Evolutionary conservation across 1,140 invertebrate species (phyloP), one percentile per base, ranked within the genome.

Genomic region (Halesus radiatus): DNA sequence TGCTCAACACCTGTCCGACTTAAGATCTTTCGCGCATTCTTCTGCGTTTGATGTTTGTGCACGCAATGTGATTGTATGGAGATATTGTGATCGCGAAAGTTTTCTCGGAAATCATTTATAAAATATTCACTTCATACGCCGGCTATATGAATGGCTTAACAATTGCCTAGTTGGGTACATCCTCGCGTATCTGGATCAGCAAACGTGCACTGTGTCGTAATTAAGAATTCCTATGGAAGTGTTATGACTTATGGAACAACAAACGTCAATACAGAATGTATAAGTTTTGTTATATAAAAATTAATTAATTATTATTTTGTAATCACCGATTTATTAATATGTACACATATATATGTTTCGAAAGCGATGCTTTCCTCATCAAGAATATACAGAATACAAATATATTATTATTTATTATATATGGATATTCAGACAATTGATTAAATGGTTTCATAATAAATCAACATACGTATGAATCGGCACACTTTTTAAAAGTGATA

Each of bases 21-120:
- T 45, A 13, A 45, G 37, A 45, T 45, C 37, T 45, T 45, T 18
- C 0, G 54, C 23, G 16, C n/a, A 60, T 60, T 60, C 23, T 20
- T 60, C 56, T 20, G 56, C 56, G 18, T 60, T 23, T 22, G 1
- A 60, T 20, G 23, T 60, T 13, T 60, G 8, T 5, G 3, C 18
- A 20, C 23, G 23, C 56, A 6, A 13, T 60, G 56, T 60, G n/a
- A 60, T 23, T 22, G 23, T 60, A 60, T 60, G 56, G 18, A 3
- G 54, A 60, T 60, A 60, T 23, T 18, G 56, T 20, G 56, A 60
- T 23, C 20, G 56, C 56, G 56, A 60, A 60, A 60, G 56, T 60
- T 60, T 60, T 60, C 56, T 60, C 56, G 56, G 56, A 60, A 60
- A 60, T 45, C 37, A 45, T 45, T 13, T 1, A 60, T 60, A 20